Base-by-base conservation (phyloP, 1,140 invertebrate genomes). In the Drosophila ficusphila region DNA sequence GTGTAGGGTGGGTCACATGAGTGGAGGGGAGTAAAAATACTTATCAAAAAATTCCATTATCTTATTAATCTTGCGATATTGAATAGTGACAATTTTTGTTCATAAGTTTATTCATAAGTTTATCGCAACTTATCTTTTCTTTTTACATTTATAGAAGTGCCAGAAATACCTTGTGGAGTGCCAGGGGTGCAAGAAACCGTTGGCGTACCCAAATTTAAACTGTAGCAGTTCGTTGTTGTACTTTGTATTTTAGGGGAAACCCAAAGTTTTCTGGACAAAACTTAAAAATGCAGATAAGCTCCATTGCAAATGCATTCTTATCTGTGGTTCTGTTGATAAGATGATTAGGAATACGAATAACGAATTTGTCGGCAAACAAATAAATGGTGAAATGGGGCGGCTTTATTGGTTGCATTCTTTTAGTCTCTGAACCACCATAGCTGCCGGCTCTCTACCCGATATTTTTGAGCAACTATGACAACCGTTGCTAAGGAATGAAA, bases 391-490 rank as follows among this genome's bases (percentile, higher is more conserved):
- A 52, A 52, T 39, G 0, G 25, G 27, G 11, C 11, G 12, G 3
- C 11, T 14, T 7, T 21, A 21, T 18, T 41, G 29, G 3, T 18
- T 19, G 3, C 6, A 14, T 27, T 39, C 11, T 4, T 27, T 44
- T 14, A 23, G 11, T 19, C n/a, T 19, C 12, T 9, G 33, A 19
- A 14, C 12, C 44, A 68, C 75, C 3, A 53, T 27, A 14, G 36
- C 8, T 34, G 7, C 12, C n/a, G 23, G 9, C 44, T 21, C 4
- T 21, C n/a, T 29, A 27, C 9, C 42, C 27, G 33, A 27, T 60
- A 29, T 8, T 21, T 8, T 19, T 3, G 0, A n/a, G 57, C 25
- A 34, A 12, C 60, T 57, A 76, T 81, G 73, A 33, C 68, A 81
- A 81, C 76, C 27, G 42, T 71, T 68, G 56, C 39, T 29, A 74